Conservation (phyloP, 2,113 vertebrate genomes). For the Seriola quinqueradiata region DNA sequence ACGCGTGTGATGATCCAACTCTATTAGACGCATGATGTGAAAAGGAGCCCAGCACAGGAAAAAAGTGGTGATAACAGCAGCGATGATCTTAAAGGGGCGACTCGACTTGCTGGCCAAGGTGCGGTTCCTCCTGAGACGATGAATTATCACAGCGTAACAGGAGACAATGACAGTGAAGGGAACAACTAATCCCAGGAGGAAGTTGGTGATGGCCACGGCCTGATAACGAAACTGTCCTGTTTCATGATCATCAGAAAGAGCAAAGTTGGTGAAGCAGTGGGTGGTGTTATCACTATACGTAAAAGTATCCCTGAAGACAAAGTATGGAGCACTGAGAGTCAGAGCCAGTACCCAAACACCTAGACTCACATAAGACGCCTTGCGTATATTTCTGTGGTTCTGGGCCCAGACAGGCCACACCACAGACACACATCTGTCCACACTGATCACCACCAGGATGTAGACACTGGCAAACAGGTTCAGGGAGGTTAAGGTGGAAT, state of each 20-base stretch:
- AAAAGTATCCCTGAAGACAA: constrained; percentile 77
- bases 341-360: constrained; percentile 86
- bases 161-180: constrained; percentile 88
- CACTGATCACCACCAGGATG: constrained; percentile 87
- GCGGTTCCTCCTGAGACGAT: constrained; percentile 84
- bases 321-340: constrained; percentile 82
- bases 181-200: constrained; percentile 87
- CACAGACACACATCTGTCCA: constrained; percentile 88
- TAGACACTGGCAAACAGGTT: constrained; percentile 90
- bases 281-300: constrained; percentile 69
- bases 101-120: constrained; percentile 83
- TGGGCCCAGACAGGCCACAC: constrained; percentile 88
- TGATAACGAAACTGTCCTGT: constrained; percentile 70
- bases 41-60: constrained; percentile 93
- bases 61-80: constrained; percentile 87
- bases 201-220: constrained; percentile 84
- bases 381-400: constrained; percentile 84
- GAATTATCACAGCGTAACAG: constrained; percentile 86
- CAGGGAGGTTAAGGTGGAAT: constrained; percentile 80
- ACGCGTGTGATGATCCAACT: constrained; percentile 74
- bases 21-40: constrained; percentile 85
- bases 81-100: constrained; percentile 89
- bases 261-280: constrained; percentile 82
- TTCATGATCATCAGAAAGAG: constrained; percentile 69
- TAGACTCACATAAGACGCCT: constrained; percentile 80